phyloP scores from a whole-genome alignment of 2,797 vertebrate species.

The Potorous gilbertii region DNA sequence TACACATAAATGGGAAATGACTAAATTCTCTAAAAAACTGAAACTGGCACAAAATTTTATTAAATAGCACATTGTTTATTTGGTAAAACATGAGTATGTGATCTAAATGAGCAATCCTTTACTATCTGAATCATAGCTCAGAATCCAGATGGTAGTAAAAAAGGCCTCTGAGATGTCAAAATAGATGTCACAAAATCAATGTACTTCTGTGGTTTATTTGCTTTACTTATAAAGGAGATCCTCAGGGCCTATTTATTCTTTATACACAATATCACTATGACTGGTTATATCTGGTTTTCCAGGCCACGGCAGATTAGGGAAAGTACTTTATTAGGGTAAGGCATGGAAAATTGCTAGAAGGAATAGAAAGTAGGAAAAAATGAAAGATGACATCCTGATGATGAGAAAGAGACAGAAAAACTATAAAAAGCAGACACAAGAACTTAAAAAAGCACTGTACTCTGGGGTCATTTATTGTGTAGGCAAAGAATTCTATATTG shows the following conservation, averaged over 20 bases:
- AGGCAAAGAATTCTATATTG: rapidly evolving
- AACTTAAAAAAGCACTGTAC: not conserved
- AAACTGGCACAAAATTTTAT: not conserved
- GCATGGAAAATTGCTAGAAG: not conserved
- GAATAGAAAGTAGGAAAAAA: not conserved
- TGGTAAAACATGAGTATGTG: not conserved
- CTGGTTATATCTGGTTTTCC: constrained; percentile 7
- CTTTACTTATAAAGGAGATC: constrained; percentile 22
- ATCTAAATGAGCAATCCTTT: not conserved
- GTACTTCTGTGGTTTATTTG: constrained; percentile 21
- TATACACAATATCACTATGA: constrained; percentile 8
- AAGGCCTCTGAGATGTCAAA: not conserved
- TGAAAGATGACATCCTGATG: not conserved
- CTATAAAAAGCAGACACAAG: not conserved
- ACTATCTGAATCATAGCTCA: not conserved
- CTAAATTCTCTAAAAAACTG: not conserved
- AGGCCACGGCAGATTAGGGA: constrained; percentile 25
- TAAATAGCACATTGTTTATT: not conserved
- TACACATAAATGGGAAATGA: not conserved
- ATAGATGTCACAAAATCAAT: not conserved
- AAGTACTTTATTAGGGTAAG: not conserved
- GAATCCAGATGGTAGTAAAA: constrained; percentile 28
- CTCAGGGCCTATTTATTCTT: constrained; percentile 23
- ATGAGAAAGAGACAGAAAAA: not conserved
- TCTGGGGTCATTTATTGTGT: not conserved